Conservation (phyloP, 1,140 invertebrate genomes). For the Spodoptera frugiperda region DNA sequence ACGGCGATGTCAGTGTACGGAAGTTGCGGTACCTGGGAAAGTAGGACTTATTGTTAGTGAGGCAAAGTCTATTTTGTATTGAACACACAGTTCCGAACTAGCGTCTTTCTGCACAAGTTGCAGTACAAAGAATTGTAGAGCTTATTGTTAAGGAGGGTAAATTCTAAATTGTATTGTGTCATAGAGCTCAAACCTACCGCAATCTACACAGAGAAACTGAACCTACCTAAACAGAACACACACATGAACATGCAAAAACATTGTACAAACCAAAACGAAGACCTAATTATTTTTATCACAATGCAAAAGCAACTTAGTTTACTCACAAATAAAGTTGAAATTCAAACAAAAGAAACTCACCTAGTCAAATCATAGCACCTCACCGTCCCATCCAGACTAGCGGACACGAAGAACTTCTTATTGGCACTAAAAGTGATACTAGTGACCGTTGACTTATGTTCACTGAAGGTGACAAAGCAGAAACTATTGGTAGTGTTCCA, state of each 20-base stretch:
- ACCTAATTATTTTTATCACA: too few species aligned
- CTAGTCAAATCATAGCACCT: conserved; percentile 96
- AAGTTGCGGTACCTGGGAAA: conserved; percentile 96
- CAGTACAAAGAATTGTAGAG: conserved; percentile 90
- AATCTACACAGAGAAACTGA: too few species aligned
- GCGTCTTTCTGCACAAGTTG: conserved; percentile 98
- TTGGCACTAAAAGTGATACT: conserved; percentile 95
- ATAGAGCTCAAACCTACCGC: conserved; percentile 95
- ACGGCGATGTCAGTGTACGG: conserved; percentile 96
- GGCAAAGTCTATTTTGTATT: neutral
- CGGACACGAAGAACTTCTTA: conserved; percentile 96
- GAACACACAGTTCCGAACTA: conserved; percentile 93
- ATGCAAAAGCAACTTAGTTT: too few species aligned
- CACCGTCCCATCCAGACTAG: conserved; percentile 97
- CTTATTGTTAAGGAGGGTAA: neutral
- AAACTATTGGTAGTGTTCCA: conserved; percentile 97
- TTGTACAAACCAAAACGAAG: too few species aligned
- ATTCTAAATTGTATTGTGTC: conserved; percentile 74
- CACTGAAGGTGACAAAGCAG: conserved; percentile 97
- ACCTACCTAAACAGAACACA: conserved; percentile 97
- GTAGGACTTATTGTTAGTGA: neutral
- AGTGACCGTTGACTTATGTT: conserved; percentile 94
- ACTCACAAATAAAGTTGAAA: neutral
- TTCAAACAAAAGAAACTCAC: conserved; percentile 68
- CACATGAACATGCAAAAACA: too few species aligned